These are phyloP conservation scores for Charaxes varanes DNA, from an alignment of 1,140 invertebrate species.

Conservation along the genomic window DNA sequence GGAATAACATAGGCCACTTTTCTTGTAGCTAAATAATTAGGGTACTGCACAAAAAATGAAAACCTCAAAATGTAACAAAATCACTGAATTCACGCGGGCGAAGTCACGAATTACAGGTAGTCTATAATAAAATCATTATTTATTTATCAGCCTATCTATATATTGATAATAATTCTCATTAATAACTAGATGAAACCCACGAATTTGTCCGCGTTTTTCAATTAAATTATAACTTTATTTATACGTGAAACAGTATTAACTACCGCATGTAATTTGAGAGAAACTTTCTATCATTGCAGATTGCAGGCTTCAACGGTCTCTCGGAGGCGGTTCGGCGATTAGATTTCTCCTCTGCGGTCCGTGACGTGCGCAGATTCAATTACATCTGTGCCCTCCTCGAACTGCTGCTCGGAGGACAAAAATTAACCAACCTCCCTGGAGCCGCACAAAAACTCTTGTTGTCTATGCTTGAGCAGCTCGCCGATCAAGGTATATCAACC, in stretches of 20 bases:
- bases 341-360: constrained; percentile 95
- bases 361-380: constrained; percentile 95
- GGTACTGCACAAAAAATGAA: too few species aligned
- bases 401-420: constrained; percentile 89
- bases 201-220: too few species aligned
- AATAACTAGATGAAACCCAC: neutral
- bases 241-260: too few species aligned
- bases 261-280: constrained; percentile 1
- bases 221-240: too few species aligned
- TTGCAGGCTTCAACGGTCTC: constrained; percentile 95
- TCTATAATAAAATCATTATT: too few species aligned
- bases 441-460: constrained; percentile 95
- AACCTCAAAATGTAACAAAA: too few species aligned
- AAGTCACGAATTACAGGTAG: too few species aligned
- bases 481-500: constrained; percentile 83
- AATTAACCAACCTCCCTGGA: constrained; percentile 89
- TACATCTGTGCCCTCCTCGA: constrained; percentile 96
- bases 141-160: too few species aligned
- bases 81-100: too few species aligned
- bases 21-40: too few species aligned
- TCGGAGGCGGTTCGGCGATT: constrained; percentile 95
- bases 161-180: too few species aligned
- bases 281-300: constrained; percentile 72
- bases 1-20: too few species aligned
- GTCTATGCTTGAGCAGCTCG: constrained; percentile 95